phyloP scores from a whole-genome alignment of 2,797 vertebrate genomes.

The Rhyacichthys aspro region DNA sequence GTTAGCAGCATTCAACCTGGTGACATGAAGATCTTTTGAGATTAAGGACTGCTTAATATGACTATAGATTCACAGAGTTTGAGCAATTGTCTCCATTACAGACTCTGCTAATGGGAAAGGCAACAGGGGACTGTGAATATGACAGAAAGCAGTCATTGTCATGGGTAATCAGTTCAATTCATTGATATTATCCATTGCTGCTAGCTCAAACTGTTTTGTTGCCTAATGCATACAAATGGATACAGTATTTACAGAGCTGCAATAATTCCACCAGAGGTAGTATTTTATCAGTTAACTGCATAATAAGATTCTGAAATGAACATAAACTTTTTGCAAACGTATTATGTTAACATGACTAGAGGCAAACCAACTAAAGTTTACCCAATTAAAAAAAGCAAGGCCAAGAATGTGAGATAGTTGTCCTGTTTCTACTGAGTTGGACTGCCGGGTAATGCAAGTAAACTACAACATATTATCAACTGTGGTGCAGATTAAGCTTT shows the following conservation, averaged over 20 bases:
- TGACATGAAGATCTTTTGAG: conserved; percentile 37
- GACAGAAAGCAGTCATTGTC: conserved; percentile 23
- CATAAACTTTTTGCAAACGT: conserved; percentile 33
- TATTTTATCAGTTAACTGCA: conserved; percentile 25
- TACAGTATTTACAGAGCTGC: conserved; percentile 25
- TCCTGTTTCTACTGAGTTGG: no score
- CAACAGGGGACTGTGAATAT: conserved; percentile 15
- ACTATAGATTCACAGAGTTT: conserved; percentile 29
- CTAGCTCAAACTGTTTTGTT: conserved; percentile 17
- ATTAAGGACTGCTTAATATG: conserved; percentile 31
- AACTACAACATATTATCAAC: not conserved
- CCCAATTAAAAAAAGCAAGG: not conserved
- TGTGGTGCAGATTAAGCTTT: not conserved
- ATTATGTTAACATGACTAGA: not conserved
- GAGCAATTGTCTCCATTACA: conserved; percentile 26
- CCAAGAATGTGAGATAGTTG: not conserved
- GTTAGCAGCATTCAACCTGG: conserved; percentile 32
- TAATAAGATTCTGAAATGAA: conserved; percentile 46
- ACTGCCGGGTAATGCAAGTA: no score
- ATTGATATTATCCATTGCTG: conserved; percentile 2
- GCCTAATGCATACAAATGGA: conserved; percentile 43
- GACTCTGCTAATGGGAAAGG: conserved; percentile 15
- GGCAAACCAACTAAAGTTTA: not conserved
- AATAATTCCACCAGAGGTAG: conserved; percentile 15
- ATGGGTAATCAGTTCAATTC: not conserved